phyloP scores from a whole-genome alignment of 2,888 invertebrate species.

The Baccha elongata region DNA sequence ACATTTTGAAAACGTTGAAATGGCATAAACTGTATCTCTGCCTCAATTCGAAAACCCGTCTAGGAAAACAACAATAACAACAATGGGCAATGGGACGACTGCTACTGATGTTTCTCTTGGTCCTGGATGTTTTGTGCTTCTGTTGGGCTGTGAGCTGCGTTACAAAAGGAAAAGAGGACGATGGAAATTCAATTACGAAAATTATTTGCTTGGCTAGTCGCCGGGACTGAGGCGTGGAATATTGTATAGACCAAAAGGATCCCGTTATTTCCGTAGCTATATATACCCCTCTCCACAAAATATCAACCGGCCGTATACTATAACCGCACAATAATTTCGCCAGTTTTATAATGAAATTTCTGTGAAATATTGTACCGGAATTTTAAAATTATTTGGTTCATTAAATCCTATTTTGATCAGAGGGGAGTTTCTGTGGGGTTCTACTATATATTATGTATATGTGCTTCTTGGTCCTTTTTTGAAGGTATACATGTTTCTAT shows the following conservation, averaged over 20 bases:
- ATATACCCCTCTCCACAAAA: neutral
- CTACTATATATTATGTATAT: neutral
- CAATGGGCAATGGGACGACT: conserved; percentile 26
- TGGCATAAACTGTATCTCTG: conserved; percentile 59
- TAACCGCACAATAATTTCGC: conserved; percentile 72
- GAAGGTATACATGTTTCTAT: conserved; percentile 25
- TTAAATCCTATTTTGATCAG: conserved; percentile 74
- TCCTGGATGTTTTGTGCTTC: neutral
- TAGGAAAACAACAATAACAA: conserved; percentile 28
- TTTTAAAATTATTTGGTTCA: conserved; percentile 76
- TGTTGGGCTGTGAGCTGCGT: conserved; percentile 23
- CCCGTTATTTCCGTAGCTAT: conserved; percentile 11
- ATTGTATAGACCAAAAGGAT: conserved; percentile 23
- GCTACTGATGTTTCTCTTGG: conserved; percentile 31
- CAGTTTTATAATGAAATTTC: conserved; percentile 76
- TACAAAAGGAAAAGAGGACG: conserved; percentile 71
- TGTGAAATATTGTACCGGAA: conserved; percentile 76
- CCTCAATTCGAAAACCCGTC: conserved; percentile 43
- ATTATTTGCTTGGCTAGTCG: conserved; percentile 76
- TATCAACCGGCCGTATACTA: conserved; percentile 36
- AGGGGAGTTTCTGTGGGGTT: conserved; percentile 9
- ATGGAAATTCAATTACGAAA: conserved; percentile 76
- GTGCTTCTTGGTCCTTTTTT: conserved; percentile 24
- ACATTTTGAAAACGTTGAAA: conserved; percentile 41
- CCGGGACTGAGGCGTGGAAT: conserved; percentile 33